A percentile compares a stretch with the other conserved stretches of the same genome.
phyloP scores from a whole-genome alignment of 1,140 invertebrate species.

The Drosophila trapezifrons region DNA sequence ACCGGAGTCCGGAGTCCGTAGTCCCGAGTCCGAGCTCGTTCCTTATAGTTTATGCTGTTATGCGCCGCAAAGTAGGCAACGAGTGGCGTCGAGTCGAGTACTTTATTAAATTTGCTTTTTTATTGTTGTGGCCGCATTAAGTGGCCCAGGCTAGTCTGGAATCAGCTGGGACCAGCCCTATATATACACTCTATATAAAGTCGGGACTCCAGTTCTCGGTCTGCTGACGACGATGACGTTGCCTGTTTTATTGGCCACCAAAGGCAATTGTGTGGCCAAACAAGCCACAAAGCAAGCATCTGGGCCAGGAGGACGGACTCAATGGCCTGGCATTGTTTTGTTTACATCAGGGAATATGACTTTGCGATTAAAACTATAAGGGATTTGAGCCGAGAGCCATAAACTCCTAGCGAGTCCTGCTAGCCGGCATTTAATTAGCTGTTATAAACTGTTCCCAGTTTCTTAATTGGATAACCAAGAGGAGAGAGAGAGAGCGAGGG shows the following conservation, averaged over 20 bases:
- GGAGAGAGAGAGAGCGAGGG: background rate
- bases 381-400: constrained; percentile 13
- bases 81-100: constrained; percentile 62
- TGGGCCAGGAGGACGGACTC: constrained; percentile 35
- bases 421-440: constrained; percentile 42
- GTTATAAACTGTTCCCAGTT: constrained; percentile 32
- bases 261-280: constrained; percentile 71
- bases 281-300: constrained; percentile 58
- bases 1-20: constrained; percentile 15
- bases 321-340: constrained; percentile 46
- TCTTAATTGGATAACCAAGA: constrained; percentile 37
- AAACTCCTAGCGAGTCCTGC: constrained; percentile 23
- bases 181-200: constrained; percentile 1
- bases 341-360: constrained; percentile 61
- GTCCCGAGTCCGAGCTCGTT: constrained; percentile 27
- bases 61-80: constrained; percentile 77
- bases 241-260: constrained; percentile 69
- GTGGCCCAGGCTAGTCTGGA: constrained; percentile 65
- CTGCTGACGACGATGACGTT: constrained; percentile 55
- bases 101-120: constrained; percentile 80
- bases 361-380: constrained; percentile 60
- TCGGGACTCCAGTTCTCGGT: constrained; percentile 20
- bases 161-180: constrained; percentile 49
- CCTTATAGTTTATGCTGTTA: constrained; percentile 72
- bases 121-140: constrained; percentile 80